Base-by-base conservation (phyloP, 2,113 vertebrate species). In the Oryctolagus cuniculus region DNA sequence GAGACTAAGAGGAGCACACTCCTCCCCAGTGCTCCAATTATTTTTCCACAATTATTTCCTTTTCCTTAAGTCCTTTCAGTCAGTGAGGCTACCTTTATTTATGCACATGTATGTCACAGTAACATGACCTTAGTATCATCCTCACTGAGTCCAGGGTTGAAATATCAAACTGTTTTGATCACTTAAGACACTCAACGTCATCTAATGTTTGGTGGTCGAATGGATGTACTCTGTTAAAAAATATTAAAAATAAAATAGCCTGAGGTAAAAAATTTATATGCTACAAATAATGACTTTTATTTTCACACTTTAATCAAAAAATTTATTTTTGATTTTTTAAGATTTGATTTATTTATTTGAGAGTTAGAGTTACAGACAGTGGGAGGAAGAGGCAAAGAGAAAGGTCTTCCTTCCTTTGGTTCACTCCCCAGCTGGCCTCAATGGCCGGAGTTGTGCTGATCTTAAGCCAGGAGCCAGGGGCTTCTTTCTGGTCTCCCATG, bases 41-140 rank as follows among this genome's bases (percentile, higher is more conserved):
- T 49, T n/a, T 49, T 29, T 38, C 77, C 61, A 3, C 27, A n/a
- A 22, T 21, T 19, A 24, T 44, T 38, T 72, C 64, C 5, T 74
- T 36, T 34, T 36, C 38, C 64, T 69, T 8, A 19, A 64, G 53
- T 77, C 27, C 21, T 72, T 80, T 25, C 6, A 29, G 82, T n/a
- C 11, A 51, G 16, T n/a, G 0, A 38, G n/a, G 25, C 17, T 13
- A 24, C 5, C 51, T 74, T 85, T 17, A 51, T 79, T 80, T 17
- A 2, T 6, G 13, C 8, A 21, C 24, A n/a, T 4, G 17, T 4
- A 3, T 1, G 31, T 55, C 34, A n/a, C 0, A 22, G 53, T 21
- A 25, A 51, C 64, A 29, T 0, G 21, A 58, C 10, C 4, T 10
- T 16, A 29, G 34, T 17, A 19, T 22, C n/a, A 1, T 87, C 83